Conservation (phyloP, 2,113 vertebrate species). For the Miniopterus natalensis region DNA sequence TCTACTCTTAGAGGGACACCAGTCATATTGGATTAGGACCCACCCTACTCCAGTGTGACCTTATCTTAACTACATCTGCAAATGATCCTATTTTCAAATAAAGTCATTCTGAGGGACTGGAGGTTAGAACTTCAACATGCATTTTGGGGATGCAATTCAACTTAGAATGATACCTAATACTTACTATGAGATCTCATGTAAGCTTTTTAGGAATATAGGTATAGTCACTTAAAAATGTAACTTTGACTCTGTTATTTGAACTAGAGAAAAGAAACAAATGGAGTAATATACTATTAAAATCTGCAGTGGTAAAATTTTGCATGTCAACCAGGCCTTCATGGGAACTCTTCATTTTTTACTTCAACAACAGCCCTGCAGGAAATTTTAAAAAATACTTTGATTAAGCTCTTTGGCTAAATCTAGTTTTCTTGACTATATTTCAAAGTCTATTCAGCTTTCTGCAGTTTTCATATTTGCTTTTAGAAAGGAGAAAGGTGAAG, state of each 20-base stretch:
- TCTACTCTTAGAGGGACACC: neutral
- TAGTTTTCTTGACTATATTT: constrained; percentile 42
- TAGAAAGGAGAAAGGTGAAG: constrained; percentile 29
- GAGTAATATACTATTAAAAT: constrained; percentile 43
- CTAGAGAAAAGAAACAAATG: neutral
- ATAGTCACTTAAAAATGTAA: constrained; percentile 17
- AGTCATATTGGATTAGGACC: neutral
- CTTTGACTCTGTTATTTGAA: constrained; percentile 47
- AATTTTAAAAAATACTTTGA: constrained; percentile 42
- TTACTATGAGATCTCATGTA: neutral
- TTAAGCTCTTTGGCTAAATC: constrained; percentile 39
- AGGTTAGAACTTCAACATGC: neutral
- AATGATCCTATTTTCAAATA: neutral
- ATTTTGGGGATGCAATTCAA: neutral
- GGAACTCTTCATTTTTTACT: neutral
- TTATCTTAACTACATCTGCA: neutral
- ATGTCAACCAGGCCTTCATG: neutral
- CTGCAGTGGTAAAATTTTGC: neutral
- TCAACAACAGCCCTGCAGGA: constrained; percentile 40
- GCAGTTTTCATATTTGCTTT: constrained; percentile 59
- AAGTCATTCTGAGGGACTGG: neutral
- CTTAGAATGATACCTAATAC: neutral
- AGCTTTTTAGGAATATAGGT: neutral
- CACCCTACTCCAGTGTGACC: neutral
- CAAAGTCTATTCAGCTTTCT: constrained; percentile 47